A percentile compares a stretch with the other conserved stretches of the same genome.
phyloP scores from a whole-genome alignment of 2,888 invertebrate species.

The Agrilus biguttatus region DNA sequence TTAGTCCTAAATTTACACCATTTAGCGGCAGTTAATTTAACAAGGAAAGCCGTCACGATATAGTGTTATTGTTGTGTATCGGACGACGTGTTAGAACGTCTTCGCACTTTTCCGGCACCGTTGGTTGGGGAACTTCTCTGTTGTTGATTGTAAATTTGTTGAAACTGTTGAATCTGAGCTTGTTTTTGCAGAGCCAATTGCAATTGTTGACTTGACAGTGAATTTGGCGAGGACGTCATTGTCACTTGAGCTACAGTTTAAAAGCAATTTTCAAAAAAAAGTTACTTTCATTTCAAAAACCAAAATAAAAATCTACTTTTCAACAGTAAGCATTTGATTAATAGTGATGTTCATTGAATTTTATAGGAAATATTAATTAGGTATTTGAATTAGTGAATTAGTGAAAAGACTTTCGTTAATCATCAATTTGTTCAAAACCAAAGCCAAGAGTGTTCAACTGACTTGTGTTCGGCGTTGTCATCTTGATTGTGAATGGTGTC shows the following conservation, averaged over 20 bases:
- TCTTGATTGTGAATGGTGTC: slow-evolving; percentile 30
- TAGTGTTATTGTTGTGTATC: slow-evolving; percentile 24
- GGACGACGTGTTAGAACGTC: slow-evolving; percentile 24
- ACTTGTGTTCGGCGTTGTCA: slow-evolving; percentile 29
- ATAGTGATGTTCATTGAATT: no score
- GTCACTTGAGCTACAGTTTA: slow-evolving; percentile 19
- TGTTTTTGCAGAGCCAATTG: slow-evolving; percentile 22
- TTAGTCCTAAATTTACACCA: not conserved
- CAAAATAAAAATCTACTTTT: no score
- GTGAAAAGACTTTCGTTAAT: slow-evolving; percentile 4
- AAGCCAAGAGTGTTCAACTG: slow-evolving; percentile 30
- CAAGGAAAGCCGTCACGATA: slow-evolving; percentile 4
- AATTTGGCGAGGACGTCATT: slow-evolving; percentile 18
- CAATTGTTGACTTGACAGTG: slow-evolving; percentile 18
- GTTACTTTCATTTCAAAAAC: no score
- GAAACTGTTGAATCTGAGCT: slow-evolving; percentile 26
- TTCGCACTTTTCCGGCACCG: slow-evolving; percentile 23
- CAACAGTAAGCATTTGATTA: no score
- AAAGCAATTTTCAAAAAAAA: slow-evolving; percentile 6
- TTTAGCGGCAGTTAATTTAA: not conserved
- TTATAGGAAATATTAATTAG: no score
- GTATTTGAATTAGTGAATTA: no score
- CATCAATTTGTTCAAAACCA: slow-evolving; percentile 17
- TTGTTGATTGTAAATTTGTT: slow-evolving; percentile 25
- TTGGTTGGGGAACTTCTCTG: slow-evolving; percentile 18